Evolutionary conservation across 1,140 invertebrate species (phyloP).

Genomic region (Ceratitis capitata): DNA sequence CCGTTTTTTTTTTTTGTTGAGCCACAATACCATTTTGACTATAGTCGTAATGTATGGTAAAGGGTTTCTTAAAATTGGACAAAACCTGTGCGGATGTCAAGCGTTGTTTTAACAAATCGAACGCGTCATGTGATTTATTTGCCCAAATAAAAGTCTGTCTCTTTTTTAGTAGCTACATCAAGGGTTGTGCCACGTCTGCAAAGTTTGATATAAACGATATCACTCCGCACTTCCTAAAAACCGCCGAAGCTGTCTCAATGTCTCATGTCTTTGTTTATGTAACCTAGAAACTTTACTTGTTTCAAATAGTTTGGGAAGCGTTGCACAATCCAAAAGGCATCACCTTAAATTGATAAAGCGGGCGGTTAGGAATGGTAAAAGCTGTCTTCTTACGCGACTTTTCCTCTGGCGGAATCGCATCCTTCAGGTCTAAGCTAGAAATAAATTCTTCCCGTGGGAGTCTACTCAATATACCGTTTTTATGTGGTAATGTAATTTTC

Average conservation of each 20-base stretch:
- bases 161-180: no score
- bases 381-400: constrained; percentile 63
- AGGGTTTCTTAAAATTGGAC: background rate
- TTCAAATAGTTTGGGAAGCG: constrained; percentile 21
- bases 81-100: background rate
- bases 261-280: no score
- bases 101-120: no score
- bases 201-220: no score
- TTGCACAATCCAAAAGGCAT: constrained; percentile 41
- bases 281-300: no score
- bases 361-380: constrained; percentile 63
- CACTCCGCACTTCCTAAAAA: no score
- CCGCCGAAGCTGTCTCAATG: no score
- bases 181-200: no score
- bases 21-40: background rate
- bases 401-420: constrained; percentile 52
- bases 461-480: no score
- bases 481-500: no score
- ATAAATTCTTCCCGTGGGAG: background rate
- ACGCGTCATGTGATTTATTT: no score
- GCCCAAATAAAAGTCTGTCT: no score
- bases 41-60: background rate
- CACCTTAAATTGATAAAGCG: constrained; percentile 52
- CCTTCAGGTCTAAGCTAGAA: constrained; percentile 55
- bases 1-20: background rate